phyloP scores from a whole-genome alignment of 2,797 vertebrate genomes.

The Pempheris klunzingeri region DNA sequence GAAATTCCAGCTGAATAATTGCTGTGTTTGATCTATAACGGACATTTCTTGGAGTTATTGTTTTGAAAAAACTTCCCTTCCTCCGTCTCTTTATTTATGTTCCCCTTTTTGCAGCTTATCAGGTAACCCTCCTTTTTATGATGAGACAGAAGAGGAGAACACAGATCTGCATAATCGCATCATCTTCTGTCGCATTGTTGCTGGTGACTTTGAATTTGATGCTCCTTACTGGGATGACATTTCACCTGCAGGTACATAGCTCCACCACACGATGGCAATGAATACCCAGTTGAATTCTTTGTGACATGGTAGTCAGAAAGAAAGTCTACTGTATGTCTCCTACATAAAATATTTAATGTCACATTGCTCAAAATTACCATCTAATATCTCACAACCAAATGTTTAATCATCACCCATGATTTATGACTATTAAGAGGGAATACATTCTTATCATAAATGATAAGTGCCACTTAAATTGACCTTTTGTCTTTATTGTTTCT shows the following conservation, averaged over 20 bases:
- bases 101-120: slow-evolving; percentile 81
- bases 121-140: slow-evolving; percentile 92
- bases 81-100: not conserved
- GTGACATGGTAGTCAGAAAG: not conserved
- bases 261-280: slow-evolving; percentile 62
- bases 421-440: not conserved
- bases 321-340: not conserved
- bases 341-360: slow-evolving; percentile 8
- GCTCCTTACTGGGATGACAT: slow-evolving; percentile 92
- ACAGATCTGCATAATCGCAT: slow-evolving; percentile 90
- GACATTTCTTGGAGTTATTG: not conserved
- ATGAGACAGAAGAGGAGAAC: slow-evolving; percentile 91
- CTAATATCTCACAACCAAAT: not conserved
- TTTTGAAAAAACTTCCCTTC: slow-evolving; percentile 1
- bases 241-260: slow-evolving; percentile 86
- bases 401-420: not conserved
- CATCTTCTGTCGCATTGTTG: slow-evolving; percentile 92
- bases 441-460: not conserved
- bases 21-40: slow-evolving; percentile 2
- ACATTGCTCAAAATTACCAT: not conserved
- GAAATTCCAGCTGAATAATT: not conserved
- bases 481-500: not conserved
- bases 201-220: slow-evolving; percentile 91
- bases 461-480: not conserved
- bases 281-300: slow-evolving; percentile 23